Conservation (phyloP, 2,888 invertebrate genomes). For the Pimpla rufipes region DNA sequence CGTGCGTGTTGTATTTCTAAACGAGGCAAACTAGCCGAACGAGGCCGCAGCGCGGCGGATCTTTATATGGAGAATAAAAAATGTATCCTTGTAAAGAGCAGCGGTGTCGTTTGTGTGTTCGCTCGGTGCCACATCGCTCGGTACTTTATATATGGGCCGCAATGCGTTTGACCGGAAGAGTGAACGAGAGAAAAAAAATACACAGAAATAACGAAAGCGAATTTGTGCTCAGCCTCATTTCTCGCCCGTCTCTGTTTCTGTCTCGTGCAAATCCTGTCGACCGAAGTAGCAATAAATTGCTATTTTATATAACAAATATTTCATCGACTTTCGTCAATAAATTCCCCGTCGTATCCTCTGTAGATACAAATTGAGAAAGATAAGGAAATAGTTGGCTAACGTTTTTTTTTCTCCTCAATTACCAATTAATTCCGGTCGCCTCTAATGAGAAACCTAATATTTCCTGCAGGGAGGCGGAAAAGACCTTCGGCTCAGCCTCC, state of each 20-base stretch:
- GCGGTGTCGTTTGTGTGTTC: background rate
- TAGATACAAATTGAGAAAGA: no score
- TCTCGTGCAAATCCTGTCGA: background rate
- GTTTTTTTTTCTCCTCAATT: no score
- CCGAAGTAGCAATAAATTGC: background rate
- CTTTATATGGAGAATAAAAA: conserved; percentile 33
- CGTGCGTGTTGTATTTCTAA: conserved; percentile 44
- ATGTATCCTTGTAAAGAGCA: conserved; percentile 39
- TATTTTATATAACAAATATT: background rate
- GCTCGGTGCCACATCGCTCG: background rate
- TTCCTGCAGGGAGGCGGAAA: background rate
- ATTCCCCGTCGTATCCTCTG: background rate
- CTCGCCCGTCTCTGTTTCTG: background rate
- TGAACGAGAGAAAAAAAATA: conserved; percentile 15
- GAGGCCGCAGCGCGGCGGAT: conserved; percentile 34
- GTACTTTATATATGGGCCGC: conserved; percentile 17
- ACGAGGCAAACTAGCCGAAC: conserved; percentile 48
- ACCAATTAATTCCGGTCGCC: no score
- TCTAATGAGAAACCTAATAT: background rate
- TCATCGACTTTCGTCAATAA: background rate
- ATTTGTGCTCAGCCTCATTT: background rate
- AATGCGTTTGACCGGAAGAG: conserved; percentile 15
- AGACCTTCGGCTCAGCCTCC: conserved; percentile 3
- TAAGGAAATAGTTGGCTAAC: background rate
- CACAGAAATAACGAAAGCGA: conserved; percentile 20